phyloP scores from a whole-genome alignment of 2,888 invertebrate species.

The Chaetogeoica ovagalla region DNA sequence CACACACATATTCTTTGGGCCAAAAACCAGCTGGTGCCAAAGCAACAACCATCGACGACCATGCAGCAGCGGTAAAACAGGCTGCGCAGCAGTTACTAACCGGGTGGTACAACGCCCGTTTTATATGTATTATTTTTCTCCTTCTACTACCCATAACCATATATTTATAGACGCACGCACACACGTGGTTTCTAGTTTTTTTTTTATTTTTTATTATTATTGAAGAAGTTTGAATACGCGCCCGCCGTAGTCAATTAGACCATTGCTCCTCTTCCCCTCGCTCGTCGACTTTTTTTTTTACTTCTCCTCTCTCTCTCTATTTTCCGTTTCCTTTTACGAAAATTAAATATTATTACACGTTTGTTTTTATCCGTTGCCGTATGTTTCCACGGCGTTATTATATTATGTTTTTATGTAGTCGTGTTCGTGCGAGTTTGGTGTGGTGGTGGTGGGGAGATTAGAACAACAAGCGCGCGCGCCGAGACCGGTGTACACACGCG shows the following conservation, averaged over 20 bases:
- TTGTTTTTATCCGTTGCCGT: background rate
- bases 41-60: background rate
- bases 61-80: too few species aligned
- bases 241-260: background rate
- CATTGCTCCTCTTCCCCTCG: too few species aligned
- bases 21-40: constrained; percentile 51
- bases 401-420: too few species aligned
- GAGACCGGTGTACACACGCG: background rate
- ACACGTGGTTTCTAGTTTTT: constrained; percentile 22
- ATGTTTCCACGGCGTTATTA: background rate
- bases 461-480: background rate
- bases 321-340: background rate
- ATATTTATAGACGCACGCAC: constrained; percentile 44
- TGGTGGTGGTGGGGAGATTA: background rate
- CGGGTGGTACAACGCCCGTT: constrained; percentile 38
- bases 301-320: too few species aligned
- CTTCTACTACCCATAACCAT: constrained; percentile 16
- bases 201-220: background rate
- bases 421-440: background rate
- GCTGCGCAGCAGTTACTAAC: constrained; percentile 7
- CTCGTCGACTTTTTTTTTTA: background rate
- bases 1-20: constrained; percentile 24
- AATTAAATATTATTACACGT: background rate
- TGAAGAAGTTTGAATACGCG: background rate
- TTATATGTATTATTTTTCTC: constrained; percentile 1